These are phyloP conservation scores for Helicoverpa armigera DNA, from an alignment of 1,140 invertebrate species.

Conservation along the genomic window DNA sequence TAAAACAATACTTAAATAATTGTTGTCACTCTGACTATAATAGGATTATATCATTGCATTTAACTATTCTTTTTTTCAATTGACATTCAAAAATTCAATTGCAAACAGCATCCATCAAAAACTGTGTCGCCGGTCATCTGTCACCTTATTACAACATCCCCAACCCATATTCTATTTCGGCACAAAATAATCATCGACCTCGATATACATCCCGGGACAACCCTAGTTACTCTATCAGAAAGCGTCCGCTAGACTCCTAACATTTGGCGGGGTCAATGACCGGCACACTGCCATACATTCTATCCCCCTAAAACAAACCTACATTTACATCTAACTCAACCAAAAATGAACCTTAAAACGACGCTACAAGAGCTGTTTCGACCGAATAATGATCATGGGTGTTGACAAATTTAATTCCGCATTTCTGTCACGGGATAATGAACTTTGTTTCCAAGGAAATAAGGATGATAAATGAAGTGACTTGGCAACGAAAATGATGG, in stretches of 20 bases:
- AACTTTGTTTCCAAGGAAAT: conserved; percentile 16
- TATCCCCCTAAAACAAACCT: conserved; percentile 47
- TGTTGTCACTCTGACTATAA: too few relatives aligned
- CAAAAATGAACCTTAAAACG: conserved; percentile 34
- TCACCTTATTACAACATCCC: conserved; percentile 37
- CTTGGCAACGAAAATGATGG: conserved; percentile 10
- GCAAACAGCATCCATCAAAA: not conserved
- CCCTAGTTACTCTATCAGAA: conserved; percentile 71
- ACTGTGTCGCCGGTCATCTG: conserved; percentile 4
- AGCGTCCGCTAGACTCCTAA: conserved; percentile 65
- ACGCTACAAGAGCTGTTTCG: not conserved
- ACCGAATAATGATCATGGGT: conserved; percentile 9
- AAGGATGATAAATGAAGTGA: not conserved
- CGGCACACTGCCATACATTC: conserved; percentile 79
- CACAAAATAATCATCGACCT: conserved; percentile 39
- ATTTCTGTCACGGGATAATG: conserved; percentile 25
- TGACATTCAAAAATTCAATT: not conserved
- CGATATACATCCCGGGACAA: conserved; percentile 49
- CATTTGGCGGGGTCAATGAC: conserved; percentile 73
- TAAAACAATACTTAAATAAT: too few relatives aligned
- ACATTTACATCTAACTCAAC: not conserved
- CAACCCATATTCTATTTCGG: conserved; percentile 33
- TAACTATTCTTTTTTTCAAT: too few relatives aligned
- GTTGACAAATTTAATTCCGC: conserved; percentile 31
- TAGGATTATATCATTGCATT: too few relatives aligned